Evolutionary conservation across 2,888 invertebrate genomes (phyloP), one percentile per base, ranked within the genome.

Genomic region (Coleophora deauratella): DNA sequence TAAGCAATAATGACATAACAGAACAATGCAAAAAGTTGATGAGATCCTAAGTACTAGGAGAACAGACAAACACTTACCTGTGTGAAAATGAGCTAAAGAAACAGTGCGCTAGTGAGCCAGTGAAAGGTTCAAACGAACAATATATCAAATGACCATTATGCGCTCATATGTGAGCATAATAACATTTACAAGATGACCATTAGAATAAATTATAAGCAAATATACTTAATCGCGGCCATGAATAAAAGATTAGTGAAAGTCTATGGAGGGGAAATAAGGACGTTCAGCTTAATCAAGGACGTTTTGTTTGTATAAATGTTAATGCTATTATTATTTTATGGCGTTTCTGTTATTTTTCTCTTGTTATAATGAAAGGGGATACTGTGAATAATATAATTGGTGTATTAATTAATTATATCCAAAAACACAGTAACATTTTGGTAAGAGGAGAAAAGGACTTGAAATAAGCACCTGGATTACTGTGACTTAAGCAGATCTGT

Each of bases 1-100:
- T 43, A 43, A 12, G 13, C 21, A 15, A 21, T 34, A 34, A 44
- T 44, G 40, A 44, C 40, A 44, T 32, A 44, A 44, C 44, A 35
- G 40, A 43, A 15, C 9, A 30, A 14, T 10, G 38, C 40, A 44
- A 44, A 44, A 44, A 44, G 40, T n/a, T 44, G 40, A 44, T 44
- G 38, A 44, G 34, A 12, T 40, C 2, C 32, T 30, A 30, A 27
- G 42, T 35, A 21, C 27, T 21, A 21, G 3, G 6, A 21, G 7
- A n/a, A 32, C 12, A 33, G 36, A 14, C 11, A 27, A 38, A 27
- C 39, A 28, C 36, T 28, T 21, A 34, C 21, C 36, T 33, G 13
- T 33, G 11, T 33, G 39, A 33, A 43, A 38, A 37, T 43, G 27
- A 42, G 27, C 28, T 21, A 6, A 38, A 36, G 35, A 27, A 35